These are phyloP conservation scores for Gobius niger DNA, from an alignment of 2,113 vertebrate species.

Conservation along the genomic window DNA sequence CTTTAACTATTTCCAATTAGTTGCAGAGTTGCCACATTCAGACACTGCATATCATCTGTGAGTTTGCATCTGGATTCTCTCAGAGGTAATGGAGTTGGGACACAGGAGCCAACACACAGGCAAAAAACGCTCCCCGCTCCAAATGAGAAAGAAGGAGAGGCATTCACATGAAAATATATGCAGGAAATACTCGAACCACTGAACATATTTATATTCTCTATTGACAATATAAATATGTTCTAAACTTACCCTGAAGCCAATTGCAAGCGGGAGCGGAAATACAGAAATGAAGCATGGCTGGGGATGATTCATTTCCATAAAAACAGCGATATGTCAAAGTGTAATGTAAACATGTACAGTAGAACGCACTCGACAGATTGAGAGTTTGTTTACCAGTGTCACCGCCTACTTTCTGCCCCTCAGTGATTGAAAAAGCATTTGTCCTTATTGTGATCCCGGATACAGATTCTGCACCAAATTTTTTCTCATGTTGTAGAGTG, in stretches of 20 bases:
- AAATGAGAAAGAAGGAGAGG: background rate
- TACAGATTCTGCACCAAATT: no score
- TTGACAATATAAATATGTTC: conserved; percentile 1
- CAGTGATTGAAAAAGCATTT: conserved; percentile 2
- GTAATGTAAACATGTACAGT: conserved; percentile 23
- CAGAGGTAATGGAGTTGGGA: conserved; percentile 58
- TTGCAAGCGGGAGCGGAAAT: background rate
- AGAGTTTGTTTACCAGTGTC: conserved; percentile 14
- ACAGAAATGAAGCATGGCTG: background rate
- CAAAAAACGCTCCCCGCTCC: conserved; percentile 12
- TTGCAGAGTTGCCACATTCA: background rate
- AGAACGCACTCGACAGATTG: background rate
- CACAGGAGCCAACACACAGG: conserved; percentile 33
- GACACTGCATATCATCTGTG: background rate
- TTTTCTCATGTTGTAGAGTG: no score
- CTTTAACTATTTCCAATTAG: background rate
- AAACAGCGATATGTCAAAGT: conserved; percentile 23
- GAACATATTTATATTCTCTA: conserved; percentile 1
- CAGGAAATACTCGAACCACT: background rate
- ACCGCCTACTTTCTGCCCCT: conserved; percentile 1
- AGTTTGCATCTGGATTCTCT: conserved; percentile 14
- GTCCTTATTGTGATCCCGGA: no score
- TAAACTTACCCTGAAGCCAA: conserved; percentile 13
- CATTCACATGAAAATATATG: conserved; percentile 16
- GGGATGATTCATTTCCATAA: conserved; percentile 5